Evolutionary conservation across 1,140 invertebrate species (phyloP).

Genomic region (Drosophila teissieri): DNA sequence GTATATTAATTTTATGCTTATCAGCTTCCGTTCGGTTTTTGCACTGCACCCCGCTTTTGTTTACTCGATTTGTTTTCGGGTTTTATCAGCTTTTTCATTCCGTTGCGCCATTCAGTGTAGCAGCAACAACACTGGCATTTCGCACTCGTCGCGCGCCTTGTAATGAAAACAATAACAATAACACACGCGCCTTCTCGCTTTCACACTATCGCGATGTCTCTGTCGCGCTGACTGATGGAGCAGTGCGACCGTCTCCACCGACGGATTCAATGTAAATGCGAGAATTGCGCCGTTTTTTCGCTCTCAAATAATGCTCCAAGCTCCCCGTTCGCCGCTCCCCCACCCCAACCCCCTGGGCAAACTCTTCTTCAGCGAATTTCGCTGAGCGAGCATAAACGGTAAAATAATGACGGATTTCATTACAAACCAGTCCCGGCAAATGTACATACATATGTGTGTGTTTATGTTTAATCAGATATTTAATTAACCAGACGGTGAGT

Average conservation of each 20-base stretch:
- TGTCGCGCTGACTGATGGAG: conserved; percentile 23
- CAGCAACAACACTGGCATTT: conserved; percentile 35
- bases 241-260: conserved; percentile 49
- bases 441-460: background rate
- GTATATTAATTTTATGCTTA: conserved; percentile 29
- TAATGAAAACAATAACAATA: conserved; percentile 33
- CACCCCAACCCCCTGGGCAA: conserved; percentile 2
- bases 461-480: background rate
- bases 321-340: conserved; percentile 14
- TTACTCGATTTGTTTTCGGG: conserved; percentile 25
- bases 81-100: conserved; percentile 54
- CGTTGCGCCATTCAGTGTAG: conserved; percentile 22
- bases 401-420: conserved; percentile 34
- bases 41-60: conserved; percentile 46
- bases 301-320: conserved; percentile 62
- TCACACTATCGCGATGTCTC: conserved; percentile 3
- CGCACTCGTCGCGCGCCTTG: conserved; percentile 29
- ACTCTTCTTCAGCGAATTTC: conserved; percentile 22
- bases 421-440: conserved; percentile 32
- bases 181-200: conserved; percentile 2
- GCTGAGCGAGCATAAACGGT: conserved; percentile 32
- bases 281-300: conserved; percentile 49
- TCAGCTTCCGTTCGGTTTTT: conserved; percentile 63
- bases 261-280: conserved; percentile 71
- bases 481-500: background rate